Evolutionary conservation across 2,888 invertebrate genomes (phyloP).

Genomic region (Muschampia plurimacula): DNA sequence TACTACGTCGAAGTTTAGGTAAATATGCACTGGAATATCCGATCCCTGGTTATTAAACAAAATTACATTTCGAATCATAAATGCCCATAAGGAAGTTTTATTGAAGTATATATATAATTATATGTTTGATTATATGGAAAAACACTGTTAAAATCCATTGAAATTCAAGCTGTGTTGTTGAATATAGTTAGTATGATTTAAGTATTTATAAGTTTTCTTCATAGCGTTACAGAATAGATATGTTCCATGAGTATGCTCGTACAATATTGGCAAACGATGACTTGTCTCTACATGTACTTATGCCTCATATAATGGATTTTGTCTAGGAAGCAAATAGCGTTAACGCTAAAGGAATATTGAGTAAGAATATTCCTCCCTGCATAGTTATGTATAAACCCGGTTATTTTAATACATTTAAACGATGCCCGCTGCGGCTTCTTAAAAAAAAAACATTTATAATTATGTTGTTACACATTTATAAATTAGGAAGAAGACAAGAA

Average conservation of each 20-base stretch:
- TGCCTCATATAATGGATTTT: constrained; percentile 11
- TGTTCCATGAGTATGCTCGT: not conserved
- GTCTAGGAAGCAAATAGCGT: not conserved
- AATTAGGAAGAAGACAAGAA: too few relatives aligned
- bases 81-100: too few relatives aligned
- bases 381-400: not conserved
- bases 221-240: not conserved
- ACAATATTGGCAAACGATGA: constrained; percentile 10
- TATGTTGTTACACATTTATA: too few relatives aligned
- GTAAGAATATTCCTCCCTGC: not conserved
- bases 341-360: constrained; percentile 3
- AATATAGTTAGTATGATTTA: not conserved
- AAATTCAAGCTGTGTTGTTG: not conserved
- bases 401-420: not conserved
- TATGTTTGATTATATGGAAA: too few relatives aligned
- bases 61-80: too few relatives aligned
- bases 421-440: not conserved
- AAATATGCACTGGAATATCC: too few relatives aligned
- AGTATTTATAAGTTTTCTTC: not conserved
- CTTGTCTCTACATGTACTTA: not conserved
- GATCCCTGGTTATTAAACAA: too few relatives aligned
- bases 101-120: too few relatives aligned
- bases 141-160: too few relatives aligned
- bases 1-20: too few relatives aligned
- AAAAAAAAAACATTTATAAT: too few relatives aligned